Base-by-base conservation (phyloP, 1,140 invertebrate species). In the Aphelenchoides fujianensis region DNA sequence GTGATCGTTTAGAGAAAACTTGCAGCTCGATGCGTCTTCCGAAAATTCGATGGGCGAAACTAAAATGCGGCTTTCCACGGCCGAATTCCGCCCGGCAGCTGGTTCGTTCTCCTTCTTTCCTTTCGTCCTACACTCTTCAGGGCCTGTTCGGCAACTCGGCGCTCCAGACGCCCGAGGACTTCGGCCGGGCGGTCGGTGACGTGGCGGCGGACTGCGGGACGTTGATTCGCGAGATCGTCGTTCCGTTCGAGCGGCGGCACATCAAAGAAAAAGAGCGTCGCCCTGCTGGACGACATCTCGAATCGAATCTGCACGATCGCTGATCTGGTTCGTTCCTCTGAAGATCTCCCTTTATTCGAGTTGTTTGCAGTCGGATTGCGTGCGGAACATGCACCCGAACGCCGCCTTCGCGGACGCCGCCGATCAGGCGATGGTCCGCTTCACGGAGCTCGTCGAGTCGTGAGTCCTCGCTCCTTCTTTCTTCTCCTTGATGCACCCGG, bases 391-490 rank as follows among this genome's bases (percentile, higher is more conserved):
- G 69, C 76, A 78, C 63, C 37, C 55, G 30, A 57, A 74, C 63
- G 16, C 32, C 1, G 32, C 53, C 16, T 78, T 52, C 30, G 30
- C 34, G 2, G 30, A 74, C 19, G 76, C 74, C 1, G 76, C 78
- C 7, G 68, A 81, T 5, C 28, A 78, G n/a, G 31, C 59, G 2
- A 78, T 78, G 74, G 36, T 68, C 1, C 12, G n/a, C 19, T 78
- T 80, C 27, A 81, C 79, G 12, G 52, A 31, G 16, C 53, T 78
- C 2, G 78, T 78, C 23, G 76, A 78, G 66, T 78, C 79, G 19
- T 73, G 36, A 68, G 67, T 30, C 71, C 35, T 61, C 31, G 31
- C 16, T 2, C 23, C 9, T 9, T 53, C 59, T 53, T 64, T 5
- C 5, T 7, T 53, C 30, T 19, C 5, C 7, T 53, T 52, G 5